These are phyloP conservation scores for Paramormyrops kingsleyae DNA, from an alignment of 2,113 vertebrate genomes.

Conservation along the genomic window DNA sequence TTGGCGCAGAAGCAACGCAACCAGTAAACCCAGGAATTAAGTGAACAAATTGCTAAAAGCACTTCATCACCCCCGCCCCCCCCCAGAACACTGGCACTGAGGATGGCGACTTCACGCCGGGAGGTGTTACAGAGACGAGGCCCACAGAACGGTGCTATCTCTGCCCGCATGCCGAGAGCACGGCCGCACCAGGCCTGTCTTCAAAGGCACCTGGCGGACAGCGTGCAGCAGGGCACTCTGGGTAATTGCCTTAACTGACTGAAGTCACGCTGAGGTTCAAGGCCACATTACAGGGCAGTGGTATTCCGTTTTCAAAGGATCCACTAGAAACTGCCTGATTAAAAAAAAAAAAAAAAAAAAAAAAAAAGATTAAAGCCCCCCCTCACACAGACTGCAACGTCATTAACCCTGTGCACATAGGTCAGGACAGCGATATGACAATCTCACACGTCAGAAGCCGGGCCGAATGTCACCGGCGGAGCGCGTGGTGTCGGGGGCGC, in stretches of 20 bases:
- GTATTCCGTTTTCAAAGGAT: constrained; percentile 1
- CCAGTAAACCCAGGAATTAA: neutral
- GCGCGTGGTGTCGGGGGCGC: neutral
- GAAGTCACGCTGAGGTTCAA: neutral
- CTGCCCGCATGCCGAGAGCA: neutral
- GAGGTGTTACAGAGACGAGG: neutral
- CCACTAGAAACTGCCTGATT: neutral
- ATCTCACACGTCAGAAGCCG: neutral
- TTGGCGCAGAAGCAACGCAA: neutral
- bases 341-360: neutral
- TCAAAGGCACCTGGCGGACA: constrained; percentile 6
- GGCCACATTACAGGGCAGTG: neutral
- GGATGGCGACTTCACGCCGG: constrained; percentile 18
- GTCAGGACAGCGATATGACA: neutral
- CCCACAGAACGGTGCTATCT: neutral
- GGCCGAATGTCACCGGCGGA: neutral
- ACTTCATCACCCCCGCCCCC: neutral
- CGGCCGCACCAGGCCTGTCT: neutral
- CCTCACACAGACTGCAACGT: neutral
- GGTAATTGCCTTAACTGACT: constrained; percentile 18
- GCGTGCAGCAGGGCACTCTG: neutral
- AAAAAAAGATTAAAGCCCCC: neutral
- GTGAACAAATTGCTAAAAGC: neutral
- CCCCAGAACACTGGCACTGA: neutral
- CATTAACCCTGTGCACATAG: neutral